Evolutionary conservation across 1,140 invertebrate genomes (phyloP).

Genomic region (Trichogramma pretiosum): DNA sequence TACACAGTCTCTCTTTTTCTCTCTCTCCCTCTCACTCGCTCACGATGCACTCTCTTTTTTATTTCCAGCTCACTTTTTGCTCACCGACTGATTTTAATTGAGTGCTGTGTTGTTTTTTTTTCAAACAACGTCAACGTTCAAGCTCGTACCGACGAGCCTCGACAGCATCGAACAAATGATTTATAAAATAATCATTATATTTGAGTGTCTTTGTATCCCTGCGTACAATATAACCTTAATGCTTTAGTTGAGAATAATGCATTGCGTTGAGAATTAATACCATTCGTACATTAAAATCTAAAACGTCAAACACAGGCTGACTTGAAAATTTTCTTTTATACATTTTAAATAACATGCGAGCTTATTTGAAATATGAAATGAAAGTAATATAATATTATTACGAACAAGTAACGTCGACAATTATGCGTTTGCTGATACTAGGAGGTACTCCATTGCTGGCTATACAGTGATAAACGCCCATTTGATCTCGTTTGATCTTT

Average conservation of each 20-base stretch:
- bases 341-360: no score
- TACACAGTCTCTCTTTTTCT: background rate
- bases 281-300: no score
- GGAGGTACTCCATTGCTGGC: constrained; percentile 75
- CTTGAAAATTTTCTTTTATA: no score
- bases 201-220: no score
- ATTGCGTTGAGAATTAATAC: no score
- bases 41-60: background rate
- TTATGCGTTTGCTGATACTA: constrained; percentile 73
- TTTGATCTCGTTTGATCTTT: constrained; percentile 75
- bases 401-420: constrained; percentile 78
- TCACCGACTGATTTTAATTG: background rate
- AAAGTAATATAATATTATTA: constrained; percentile 35
- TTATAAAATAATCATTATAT: no score
- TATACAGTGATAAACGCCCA: constrained; percentile 81
- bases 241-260: no score
- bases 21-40: no score
- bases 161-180: background rate
- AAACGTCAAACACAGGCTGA: background rate
- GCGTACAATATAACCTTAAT: no score
- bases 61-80: background rate
- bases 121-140: background rate
- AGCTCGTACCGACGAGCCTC: background rate
- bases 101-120: background rate
- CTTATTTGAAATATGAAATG: background rate